These are phyloP conservation scores for Nycticebus coucang DNA, from an alignment of 2,113 vertebrate genomes.

Conservation along the genomic window DNA sequence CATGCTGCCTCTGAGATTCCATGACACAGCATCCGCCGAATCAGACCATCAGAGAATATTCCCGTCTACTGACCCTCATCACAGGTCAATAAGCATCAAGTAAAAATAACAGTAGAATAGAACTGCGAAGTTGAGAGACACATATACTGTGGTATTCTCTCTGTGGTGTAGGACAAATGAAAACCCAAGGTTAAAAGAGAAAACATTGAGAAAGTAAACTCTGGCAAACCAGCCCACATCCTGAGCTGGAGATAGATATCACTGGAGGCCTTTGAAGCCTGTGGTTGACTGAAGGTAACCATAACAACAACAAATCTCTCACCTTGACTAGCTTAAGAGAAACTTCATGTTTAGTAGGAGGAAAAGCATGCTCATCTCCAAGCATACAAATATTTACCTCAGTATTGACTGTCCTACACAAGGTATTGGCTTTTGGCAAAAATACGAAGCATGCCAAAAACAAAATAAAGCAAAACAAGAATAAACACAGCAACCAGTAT, in stretches of 20 bases:
- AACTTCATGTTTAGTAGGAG: background rate
- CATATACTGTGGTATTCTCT: background rate
- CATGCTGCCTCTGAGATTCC: background rate
- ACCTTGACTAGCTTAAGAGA: background rate
- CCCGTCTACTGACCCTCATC: background rate
- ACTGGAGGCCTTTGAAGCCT: background rate
- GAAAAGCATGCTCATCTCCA: slow-evolving; percentile 1
- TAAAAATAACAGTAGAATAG: background rate
- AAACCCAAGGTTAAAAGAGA: background rate
- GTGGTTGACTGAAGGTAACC: background rate
- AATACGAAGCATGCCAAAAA: background rate
- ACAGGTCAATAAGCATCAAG: background rate
- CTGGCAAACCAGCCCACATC: background rate
- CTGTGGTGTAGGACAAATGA: background rate
- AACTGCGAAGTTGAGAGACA: background rate
- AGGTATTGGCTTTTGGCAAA: background rate
- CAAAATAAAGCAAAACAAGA: background rate
- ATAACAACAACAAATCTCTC: background rate
- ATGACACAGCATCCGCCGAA: background rate
- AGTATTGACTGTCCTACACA: background rate
- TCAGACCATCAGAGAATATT: background rate
- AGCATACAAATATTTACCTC: background rate
- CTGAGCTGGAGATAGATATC: background rate
- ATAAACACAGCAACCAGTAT: background rate
- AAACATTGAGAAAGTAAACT: background rate